Conservation (phyloP, 2,797 vertebrate genomes). For the Erithacus rubecula region DNA sequence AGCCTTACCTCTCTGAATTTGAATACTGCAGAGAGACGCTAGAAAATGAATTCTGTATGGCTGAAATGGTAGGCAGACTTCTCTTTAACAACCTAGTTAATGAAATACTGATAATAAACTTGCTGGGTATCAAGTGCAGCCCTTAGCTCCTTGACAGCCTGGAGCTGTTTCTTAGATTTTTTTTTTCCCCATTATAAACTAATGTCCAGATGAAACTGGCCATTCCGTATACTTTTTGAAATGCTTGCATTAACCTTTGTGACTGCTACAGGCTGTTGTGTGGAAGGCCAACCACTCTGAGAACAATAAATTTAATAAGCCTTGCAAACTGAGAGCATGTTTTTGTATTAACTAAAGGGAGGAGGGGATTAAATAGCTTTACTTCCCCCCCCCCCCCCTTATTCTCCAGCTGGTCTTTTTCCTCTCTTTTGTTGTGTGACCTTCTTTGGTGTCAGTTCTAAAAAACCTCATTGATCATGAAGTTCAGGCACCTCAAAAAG, state of each 20-base stretch:
- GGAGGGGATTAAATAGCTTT: background rate
- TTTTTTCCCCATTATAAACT: background rate
- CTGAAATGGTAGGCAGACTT: background rate
- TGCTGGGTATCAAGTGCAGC: background rate
- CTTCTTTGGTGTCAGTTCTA: background rate
- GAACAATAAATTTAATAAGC: slow-evolving; percentile 8
- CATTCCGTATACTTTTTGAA: background rate
- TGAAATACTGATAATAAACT: slow-evolving; percentile 25
- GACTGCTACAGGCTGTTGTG: background rate
- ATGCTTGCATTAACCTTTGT: background rate
- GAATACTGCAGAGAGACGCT: background rate
- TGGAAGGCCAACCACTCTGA: background rate
- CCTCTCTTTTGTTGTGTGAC: background rate
- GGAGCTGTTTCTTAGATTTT: slow-evolving; percentile 3
- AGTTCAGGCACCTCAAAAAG: background rate
- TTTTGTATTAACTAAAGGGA: background rate
- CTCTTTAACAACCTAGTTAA: slow-evolving; percentile 45
- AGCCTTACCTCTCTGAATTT: background rate
- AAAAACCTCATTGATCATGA: background rate
- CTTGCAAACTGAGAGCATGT: background rate
- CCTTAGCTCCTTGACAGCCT: background rate
- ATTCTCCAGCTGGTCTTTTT: background rate
- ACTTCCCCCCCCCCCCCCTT: background rate
- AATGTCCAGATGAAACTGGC: slow-evolving; percentile 16
- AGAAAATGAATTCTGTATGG: background rate